Evolutionary conservation across 2,888 invertebrate species (phyloP).

Genomic region (Brachylomia viminalis): DNA sequence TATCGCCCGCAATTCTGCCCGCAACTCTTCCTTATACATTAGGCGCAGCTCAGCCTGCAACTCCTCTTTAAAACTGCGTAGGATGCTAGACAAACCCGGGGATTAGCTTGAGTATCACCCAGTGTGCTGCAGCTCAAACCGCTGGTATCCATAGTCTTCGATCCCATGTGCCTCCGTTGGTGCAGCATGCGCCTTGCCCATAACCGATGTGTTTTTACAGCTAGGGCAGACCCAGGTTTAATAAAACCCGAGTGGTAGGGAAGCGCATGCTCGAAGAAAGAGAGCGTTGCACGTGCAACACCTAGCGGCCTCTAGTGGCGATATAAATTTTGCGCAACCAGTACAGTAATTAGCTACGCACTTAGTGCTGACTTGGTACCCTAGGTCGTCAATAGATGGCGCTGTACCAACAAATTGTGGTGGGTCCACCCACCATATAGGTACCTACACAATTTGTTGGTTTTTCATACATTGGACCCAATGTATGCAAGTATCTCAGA

Average conservation of each 20-base stretch:
- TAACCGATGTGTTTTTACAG: not conserved
- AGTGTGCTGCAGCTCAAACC: not conserved
- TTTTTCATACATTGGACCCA: too few species aligned
- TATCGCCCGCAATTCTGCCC: not conserved
- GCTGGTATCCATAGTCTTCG: not conserved
- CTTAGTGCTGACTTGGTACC: too few species aligned
- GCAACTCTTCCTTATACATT: not conserved
- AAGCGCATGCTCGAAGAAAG: not conserved
- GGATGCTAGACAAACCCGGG: not conserved
- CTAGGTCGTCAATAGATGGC: too few species aligned
- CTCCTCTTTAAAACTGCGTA: not conserved
- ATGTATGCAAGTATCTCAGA: too few species aligned
- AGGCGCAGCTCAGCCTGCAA: not conserved
- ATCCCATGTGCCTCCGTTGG: too few species aligned
- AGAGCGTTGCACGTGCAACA: not conserved
- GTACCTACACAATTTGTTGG: too few species aligned
- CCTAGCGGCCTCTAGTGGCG: not conserved
- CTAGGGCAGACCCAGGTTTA: not conserved
- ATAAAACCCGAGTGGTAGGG: not conserved
- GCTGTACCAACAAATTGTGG: too few species aligned
- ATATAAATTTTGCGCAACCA: too few species aligned
- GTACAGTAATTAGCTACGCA: too few species aligned
- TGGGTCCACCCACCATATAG: too few species aligned
- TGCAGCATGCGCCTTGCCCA: too few species aligned
- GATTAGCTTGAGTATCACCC: not conserved